A percentile compares a stretch with the other conserved stretches of the same genome.
Conservation (phyloP, 2,113 vertebrate genomes). For the Cavia porcellus region DNA sequence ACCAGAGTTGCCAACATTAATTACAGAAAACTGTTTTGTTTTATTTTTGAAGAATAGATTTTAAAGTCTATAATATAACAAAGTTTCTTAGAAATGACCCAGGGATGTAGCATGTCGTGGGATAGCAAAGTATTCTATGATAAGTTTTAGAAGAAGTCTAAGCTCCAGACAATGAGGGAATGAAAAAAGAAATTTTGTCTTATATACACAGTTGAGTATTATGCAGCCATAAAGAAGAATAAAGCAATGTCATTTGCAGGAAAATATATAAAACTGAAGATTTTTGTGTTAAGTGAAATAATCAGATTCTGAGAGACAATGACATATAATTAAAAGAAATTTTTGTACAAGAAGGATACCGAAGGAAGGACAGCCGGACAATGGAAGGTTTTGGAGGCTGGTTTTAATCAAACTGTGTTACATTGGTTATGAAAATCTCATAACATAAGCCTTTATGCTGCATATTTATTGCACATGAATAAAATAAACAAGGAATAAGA, state of each 20-base stretch:
- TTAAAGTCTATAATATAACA: neutral
- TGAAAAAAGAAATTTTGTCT: neutral
- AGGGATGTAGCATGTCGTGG: neutral
- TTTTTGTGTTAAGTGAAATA: neutral
- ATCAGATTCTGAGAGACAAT: neutral
- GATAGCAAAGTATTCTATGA: neutral
- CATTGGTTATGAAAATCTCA: neutral
- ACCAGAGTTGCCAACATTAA: neutral
- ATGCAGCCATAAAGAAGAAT: neutral
- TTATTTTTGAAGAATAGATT: neutral
- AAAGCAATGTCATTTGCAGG: neutral
- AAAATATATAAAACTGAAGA: neutral
- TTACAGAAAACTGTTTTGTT: neutral
- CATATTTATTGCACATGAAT: neutral
- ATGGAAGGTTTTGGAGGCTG: neutral
- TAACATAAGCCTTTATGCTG: neutral
- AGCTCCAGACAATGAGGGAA: neutral
- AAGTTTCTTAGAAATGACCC: neutral
- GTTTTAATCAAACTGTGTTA: neutral
- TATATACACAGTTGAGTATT: neutral
- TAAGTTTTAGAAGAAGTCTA: neutral
- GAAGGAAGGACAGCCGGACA: neutral
- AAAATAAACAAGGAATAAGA: neutral
- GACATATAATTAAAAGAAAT: neutral
- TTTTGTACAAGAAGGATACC: neutral